Evolutionary conservation across 1,140 invertebrate species (phyloP).

Genomic region (Rhopalosiphum maidis): DNA sequence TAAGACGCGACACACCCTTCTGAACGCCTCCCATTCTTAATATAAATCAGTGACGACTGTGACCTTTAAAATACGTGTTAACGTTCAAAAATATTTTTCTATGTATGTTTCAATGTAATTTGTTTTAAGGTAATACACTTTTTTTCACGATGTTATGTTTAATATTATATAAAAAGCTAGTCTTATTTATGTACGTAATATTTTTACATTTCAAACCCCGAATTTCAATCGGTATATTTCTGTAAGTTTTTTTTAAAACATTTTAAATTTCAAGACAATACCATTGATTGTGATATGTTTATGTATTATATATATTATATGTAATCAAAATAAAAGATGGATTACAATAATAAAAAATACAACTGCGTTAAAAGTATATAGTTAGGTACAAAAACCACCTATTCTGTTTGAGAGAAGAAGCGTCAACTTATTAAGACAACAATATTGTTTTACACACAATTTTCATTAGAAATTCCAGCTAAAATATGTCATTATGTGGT

Average conservation of each 20-base stretch:
- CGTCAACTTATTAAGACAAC: conserved; percentile 7
- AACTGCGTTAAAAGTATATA: not conserved
- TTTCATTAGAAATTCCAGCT: not conserved
- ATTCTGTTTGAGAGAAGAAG: conserved; percentile 23
- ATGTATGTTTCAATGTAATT: not conserved
- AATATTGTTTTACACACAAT: not conserved
- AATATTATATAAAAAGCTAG: not conserved
- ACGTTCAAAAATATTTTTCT: not conserved
- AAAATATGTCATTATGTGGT: conserved; percentile 4
- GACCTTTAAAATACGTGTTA: conserved; percentile 8
- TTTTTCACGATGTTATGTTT: not conserved
- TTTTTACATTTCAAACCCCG: not conserved
- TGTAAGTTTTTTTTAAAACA: not conserved
- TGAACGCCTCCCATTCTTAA: conserved; percentile 7
- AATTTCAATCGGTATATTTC: not conserved
- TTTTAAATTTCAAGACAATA: not conserved
- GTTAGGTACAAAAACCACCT: not conserved
- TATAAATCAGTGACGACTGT: conserved; percentile 6
- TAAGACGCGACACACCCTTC: not conserved
- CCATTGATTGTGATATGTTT: not conserved
- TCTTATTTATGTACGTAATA: not conserved
- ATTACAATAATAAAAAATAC: conserved; percentile 15
- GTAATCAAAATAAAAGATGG: conserved; percentile 1
- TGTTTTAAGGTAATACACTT: not conserved
- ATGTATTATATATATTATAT: not conserved